Conservation (phyloP, 2,797 vertebrate species). For the Notolepis coatsorum region DNA sequence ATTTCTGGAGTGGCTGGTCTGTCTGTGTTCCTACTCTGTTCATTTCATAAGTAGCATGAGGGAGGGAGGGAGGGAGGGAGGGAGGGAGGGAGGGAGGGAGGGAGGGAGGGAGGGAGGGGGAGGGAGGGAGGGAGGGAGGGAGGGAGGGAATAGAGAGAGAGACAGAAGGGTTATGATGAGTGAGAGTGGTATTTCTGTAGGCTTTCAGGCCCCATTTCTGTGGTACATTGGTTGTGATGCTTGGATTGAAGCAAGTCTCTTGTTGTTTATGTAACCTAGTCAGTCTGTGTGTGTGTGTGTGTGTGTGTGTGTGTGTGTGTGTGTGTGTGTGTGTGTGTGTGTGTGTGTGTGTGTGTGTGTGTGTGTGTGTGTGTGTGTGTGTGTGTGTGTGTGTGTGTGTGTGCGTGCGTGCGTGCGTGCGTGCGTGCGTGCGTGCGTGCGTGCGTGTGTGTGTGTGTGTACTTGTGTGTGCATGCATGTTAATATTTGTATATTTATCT, state of each 20-base stretch:
- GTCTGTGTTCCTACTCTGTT: conserved; percentile 17
- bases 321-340: conserved; percentile 23
- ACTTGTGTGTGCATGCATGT: conserved; percentile 11
- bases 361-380: conserved; percentile 2
- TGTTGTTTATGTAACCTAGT: conserved; percentile 50
- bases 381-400: neutral
- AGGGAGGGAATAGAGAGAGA: neutral
- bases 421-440: conserved; percentile 2
- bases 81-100: neutral
- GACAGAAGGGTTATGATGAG: conserved; percentile 24
- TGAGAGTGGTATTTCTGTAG: conserved; percentile 43
- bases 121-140: neutral
- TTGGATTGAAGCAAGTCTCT: conserved; percentile 42
- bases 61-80: neutral
- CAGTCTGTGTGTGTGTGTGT: conserved; percentile 24
- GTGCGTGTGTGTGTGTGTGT: neutral
- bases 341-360: conserved; percentile 1
- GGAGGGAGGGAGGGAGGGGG: neutral
- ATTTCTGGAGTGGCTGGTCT: conserved; percentile 18
- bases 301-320: conserved; percentile 28
- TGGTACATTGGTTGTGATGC: conserved; percentile 35
- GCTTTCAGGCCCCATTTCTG: conserved; percentile 49
- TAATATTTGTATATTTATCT: neutral
- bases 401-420: conserved; percentile 1
- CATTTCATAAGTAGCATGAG: conserved; percentile 26